phyloP scores from a whole-genome alignment of 2,113 vertebrate species.

The Pituophis catenifer region DNA sequence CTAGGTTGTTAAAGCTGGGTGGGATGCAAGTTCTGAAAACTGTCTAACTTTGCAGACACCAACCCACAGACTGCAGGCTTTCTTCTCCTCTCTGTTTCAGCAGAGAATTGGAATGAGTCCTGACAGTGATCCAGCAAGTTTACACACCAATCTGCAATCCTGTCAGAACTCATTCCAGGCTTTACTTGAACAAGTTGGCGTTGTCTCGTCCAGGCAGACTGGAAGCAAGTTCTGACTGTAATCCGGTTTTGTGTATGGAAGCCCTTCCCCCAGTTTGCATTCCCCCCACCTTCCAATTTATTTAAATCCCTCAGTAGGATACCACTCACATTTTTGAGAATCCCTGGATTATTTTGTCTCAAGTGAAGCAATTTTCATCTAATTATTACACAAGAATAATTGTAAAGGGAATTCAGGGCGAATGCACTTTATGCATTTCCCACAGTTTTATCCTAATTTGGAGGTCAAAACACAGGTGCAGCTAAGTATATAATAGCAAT shows the following conservation, averaged over 20 bases:
- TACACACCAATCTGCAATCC: neutral
- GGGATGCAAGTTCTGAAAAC: neutral
- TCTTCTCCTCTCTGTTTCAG: neutral
- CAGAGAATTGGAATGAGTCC: neutral
- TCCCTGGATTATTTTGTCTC: neutral
- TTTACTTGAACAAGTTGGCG: neutral
- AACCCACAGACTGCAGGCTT: neutral
- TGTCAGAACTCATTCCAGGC: neutral
- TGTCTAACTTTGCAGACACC: neutral
- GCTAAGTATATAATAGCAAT: constrained; percentile 46
- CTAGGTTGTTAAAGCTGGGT: neutral
- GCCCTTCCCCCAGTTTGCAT: neutral
- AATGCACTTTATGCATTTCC: neutral
- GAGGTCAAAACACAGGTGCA: constrained; percentile 55
- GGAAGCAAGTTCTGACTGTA: neutral
- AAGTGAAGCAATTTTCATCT: neutral
- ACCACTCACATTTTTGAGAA: neutral
- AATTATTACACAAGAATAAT: neutral
- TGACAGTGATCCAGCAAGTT: neutral
- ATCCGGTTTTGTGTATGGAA: neutral
- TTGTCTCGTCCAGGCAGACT: neutral
- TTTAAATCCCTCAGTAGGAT: neutral
- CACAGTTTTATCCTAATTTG: constrained; percentile 29
- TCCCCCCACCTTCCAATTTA: neutral
- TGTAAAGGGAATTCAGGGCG: constrained; percentile 1